A percentile compares a stretch with the other conserved stretches of the same genome.
These are phyloP conservation scores for Oconnorella tubifera DNA, from an alignment of 2,888 invertebrate genomes.

Conservation along the genomic window DNA sequence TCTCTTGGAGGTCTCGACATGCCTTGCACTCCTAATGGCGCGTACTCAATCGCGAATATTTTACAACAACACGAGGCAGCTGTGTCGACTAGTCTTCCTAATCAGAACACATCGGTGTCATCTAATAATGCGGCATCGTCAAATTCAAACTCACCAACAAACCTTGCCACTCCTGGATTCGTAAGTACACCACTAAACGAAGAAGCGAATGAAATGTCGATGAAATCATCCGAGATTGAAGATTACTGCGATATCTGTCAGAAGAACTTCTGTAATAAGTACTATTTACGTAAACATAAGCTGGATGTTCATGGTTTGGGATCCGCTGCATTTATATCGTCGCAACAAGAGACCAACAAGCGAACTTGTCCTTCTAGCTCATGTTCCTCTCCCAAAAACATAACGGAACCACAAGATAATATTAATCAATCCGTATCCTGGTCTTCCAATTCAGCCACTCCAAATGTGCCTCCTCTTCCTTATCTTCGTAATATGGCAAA, in stretches of 20 bases:
- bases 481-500: constrained; percentile 17
- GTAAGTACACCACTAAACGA: background rate
- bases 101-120: background rate
- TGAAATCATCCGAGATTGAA: constrained; percentile 18
- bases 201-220: background rate
- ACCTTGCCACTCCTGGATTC: background rate
- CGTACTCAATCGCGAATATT: background rate
- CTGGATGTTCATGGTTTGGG: constrained; percentile 50
- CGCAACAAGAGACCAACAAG: constrained; percentile 15
- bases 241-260: constrained; percentile 89
- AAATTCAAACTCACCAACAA: background rate
- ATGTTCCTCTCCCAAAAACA: constrained; percentile 1
- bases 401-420: background rate
- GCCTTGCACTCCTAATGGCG: background rate
- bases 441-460: background rate
- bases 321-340: background rate
- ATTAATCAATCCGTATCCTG: background rate
- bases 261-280: constrained; percentile 55
- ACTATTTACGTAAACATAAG: constrained; percentile 53
- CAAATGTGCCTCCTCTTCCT: background rate
- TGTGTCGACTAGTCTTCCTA: background rate
- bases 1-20: constrained; percentile 1
- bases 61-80: background rate
- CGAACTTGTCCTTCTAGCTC: background rate
- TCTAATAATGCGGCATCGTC: background rate